These are phyloP conservation scores for Babylonia areolata DNA, from an alignment of 1,140 invertebrate species.

Conservation along the genomic window DNA sequence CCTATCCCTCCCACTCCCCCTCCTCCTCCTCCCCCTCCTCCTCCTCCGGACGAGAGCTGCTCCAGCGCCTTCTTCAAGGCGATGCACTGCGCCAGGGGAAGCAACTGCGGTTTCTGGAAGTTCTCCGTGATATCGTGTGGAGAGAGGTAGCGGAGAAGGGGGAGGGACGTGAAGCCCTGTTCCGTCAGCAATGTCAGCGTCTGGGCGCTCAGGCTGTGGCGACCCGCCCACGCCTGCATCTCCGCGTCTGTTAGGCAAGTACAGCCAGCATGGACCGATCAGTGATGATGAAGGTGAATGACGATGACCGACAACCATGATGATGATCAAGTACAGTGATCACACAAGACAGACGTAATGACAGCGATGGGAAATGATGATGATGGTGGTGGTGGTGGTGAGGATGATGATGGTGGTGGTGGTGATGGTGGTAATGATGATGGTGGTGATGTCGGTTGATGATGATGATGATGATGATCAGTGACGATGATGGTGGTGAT, in stretches of 20 bases:
- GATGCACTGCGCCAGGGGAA: slow-evolving; percentile 14
- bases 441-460: too few relatives aligned
- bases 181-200: background rate
- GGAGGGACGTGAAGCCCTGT: background rate
- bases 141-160: background rate
- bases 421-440: too few relatives aligned
- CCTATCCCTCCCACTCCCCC: background rate
- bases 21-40: background rate
- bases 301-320: too few relatives aligned
- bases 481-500: too few relatives aligned
- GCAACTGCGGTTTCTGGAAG: slow-evolving; percentile 4
- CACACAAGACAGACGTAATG: too few relatives aligned
- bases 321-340: too few relatives aligned
- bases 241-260: background rate
- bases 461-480: too few relatives aligned
- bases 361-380: too few relatives aligned
- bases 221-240: background rate
- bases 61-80: background rate
- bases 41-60: background rate
- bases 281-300: too few relatives aligned
- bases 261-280: too few relatives aligned
- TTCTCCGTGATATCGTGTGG: background rate
- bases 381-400: too few relatives aligned
- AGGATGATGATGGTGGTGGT: too few relatives aligned
- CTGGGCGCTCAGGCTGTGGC: background rate